Evolutionary conservation across 2,113 vertebrate species (phyloP).

Genomic region (Pelmatolapia mariae): DNA sequence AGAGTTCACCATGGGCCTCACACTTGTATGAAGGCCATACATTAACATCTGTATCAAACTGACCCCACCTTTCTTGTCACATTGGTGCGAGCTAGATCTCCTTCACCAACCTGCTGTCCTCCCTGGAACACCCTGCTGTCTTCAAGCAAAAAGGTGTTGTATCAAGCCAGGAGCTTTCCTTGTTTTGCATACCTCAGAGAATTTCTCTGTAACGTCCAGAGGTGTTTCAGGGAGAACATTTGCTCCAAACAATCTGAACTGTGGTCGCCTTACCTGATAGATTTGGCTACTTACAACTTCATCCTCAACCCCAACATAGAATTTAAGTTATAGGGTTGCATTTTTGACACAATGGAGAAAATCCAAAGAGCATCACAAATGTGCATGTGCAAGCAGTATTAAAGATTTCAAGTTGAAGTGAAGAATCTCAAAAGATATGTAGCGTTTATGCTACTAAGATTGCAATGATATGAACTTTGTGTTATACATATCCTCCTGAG

Average conservation of each 20-base stretch:
- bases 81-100: neutral
- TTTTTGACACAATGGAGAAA: neutral
- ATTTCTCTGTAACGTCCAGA: neutral
- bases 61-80: neutral
- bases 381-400: neutral
- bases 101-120: neutral
- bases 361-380: neutral
- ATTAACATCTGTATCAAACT: neutral
- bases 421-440: neutral
- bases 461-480: neutral
- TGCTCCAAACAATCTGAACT: neutral
- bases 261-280: neutral
- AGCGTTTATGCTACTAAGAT: neutral
- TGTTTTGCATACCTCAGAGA: neutral
- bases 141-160: neutral
- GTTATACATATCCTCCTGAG: neutral
- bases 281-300: neutral
- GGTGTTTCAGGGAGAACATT: neutral
- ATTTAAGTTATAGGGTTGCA: neutral
- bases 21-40: neutral
- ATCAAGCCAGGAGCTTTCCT: neutral
- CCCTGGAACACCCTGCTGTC: neutral
- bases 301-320: neutral
- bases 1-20: neutral
- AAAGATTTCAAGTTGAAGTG: neutral